Percentiles rank a stretch among this genome's conserved stretches.
These are phyloP conservation scores for Drosophila nasuta DNA, from an alignment of 1,140 invertebrate genomes.

Conservation along the genomic window DNA sequence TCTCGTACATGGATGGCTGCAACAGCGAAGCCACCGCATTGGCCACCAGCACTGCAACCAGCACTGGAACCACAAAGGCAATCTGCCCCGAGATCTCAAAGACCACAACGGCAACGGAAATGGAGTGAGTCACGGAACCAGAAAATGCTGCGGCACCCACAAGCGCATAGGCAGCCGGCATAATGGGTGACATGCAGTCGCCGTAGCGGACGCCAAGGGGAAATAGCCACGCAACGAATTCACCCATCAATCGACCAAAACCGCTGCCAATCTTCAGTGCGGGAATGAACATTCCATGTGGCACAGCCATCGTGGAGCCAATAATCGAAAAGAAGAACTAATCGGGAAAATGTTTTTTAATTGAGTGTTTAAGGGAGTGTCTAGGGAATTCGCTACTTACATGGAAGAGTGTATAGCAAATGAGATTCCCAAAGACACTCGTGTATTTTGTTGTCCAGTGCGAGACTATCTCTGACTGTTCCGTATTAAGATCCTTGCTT, in stretches of 20 bases:
- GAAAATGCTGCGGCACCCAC: conserved; percentile 98
- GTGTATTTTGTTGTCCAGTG: conserved; percentile 95
- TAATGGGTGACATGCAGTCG: conserved; percentile 92
- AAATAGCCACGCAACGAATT: conserved; percentile 96
- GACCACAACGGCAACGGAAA: conserved; percentile 98
- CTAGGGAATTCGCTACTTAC: conserved; percentile 87
- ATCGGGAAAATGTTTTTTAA: too few species aligned
- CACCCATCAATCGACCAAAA: conserved; percentile 95
- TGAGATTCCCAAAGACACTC: conserved; percentile 94
- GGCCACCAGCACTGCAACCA: conserved; percentile 96
- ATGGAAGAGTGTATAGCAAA: conserved; percentile 93
- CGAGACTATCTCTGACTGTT: conserved; percentile 92
- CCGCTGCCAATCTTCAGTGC: conserved; percentile 98
- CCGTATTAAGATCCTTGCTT: conserved; percentile 90
- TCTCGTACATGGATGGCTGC: conserved; percentile 99
- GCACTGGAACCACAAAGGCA: conserved; percentile 97
- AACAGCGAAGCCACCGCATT: conserved; percentile 97
- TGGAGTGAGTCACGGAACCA: conserved; percentile 98
- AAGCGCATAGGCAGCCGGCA: conserved; percentile 96
- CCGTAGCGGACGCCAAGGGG: conserved; percentile 95
- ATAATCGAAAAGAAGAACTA: conserved; percentile 97
- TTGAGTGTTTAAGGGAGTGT: accelerated
- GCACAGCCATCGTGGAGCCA: conserved; percentile 98
- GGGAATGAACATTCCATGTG: conserved; percentile 97
- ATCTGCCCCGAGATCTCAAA: conserved; percentile 99